Base-by-base conservation (phyloP, 2,113 vertebrate genomes). In the Petrocephalus microphthalmus region DNA sequence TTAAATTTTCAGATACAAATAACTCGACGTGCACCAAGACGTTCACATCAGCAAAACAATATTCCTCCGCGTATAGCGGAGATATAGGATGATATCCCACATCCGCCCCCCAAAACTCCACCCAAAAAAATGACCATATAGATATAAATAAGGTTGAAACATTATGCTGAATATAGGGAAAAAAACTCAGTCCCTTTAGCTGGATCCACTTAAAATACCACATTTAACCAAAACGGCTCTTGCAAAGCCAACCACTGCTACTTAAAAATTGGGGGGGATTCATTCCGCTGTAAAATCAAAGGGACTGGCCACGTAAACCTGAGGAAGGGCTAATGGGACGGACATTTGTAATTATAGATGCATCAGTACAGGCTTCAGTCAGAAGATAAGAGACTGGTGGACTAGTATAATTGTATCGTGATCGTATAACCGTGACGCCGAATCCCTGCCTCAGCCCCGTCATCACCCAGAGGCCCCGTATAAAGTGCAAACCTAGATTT, bases 271-370 rank as follows among this genome's bases (percentile, higher is more conserved):
- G 1, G 25, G 84, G 3, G 57, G 42, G 2, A 1, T 7, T 85
- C 51, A 52, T 85, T 54, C 51, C 29, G n/a, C 49, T n/a, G 49
- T 13, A 85, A 85, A 85, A 85, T 29, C n/a, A 85, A 85, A 33
- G 5, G 78, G 19, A 45, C 29, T 13, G n/a, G 45, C n/a, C 82
- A 25, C 45, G 22, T 20, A 25, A 49, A 51, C 82, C 20, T 20
- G 5, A 47, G 29, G 15, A 5, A 47, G 19, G 15, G 17, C 33
- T 42, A 78, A 42, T 33, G 33, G 33, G 33, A 13, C 71, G 2
- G 71, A 17, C 33, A 15, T 42, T 15, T 42, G 29, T 78, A 78
- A 78, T 37, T 78, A 78, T 17, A 15, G 71, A 78, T 78, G 7
- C 29, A 78, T 78, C 33, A 42, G 71, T 42, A 78, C 13, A 20